Evolutionary conservation across 2,113 vertebrate genomes (phyloP).

Genomic region (Phyllostomus hastatus): DNA sequence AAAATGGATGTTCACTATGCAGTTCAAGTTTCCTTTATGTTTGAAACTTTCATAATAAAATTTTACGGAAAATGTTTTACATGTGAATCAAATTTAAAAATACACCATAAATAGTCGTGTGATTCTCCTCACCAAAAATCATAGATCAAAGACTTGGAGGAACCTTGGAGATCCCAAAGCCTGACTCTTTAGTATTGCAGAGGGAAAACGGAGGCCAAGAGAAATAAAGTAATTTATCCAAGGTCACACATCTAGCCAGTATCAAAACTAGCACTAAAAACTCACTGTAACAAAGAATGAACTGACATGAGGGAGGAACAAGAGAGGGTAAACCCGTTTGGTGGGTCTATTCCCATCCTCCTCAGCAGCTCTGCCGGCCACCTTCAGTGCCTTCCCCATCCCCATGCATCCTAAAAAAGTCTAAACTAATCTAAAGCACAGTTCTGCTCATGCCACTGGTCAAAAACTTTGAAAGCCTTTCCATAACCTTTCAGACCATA

Average conservation of each 20-base stretch:
- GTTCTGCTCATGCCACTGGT: neutral
- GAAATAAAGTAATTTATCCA: neutral
- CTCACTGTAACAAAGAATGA: neutral
- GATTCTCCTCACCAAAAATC: neutral
- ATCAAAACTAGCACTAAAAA: neutral
- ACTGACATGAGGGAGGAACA: neutral
- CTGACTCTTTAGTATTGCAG: neutral
- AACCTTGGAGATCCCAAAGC: neutral
- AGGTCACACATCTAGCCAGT: neutral
- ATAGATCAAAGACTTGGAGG: neutral
- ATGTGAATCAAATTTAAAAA: neutral
- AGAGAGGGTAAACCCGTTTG: neutral
- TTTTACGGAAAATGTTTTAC: neutral
- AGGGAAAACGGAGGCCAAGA: neutral
- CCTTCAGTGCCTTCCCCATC: neutral
- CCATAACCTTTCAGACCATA: neutral
- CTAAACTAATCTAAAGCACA: neutral
- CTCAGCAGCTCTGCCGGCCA: neutral
- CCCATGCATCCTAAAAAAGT: neutral
- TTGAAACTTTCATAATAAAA: neutral
- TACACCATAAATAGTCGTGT: neutral
- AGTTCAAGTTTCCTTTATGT: neutral
- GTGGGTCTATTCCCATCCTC: neutral
- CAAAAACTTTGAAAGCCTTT: conserved; percentile 36
- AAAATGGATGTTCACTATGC: neutral